Evolutionary conservation across 1,140 invertebrate species (phyloP).

Genomic region (Drosophila setifemur): DNA sequence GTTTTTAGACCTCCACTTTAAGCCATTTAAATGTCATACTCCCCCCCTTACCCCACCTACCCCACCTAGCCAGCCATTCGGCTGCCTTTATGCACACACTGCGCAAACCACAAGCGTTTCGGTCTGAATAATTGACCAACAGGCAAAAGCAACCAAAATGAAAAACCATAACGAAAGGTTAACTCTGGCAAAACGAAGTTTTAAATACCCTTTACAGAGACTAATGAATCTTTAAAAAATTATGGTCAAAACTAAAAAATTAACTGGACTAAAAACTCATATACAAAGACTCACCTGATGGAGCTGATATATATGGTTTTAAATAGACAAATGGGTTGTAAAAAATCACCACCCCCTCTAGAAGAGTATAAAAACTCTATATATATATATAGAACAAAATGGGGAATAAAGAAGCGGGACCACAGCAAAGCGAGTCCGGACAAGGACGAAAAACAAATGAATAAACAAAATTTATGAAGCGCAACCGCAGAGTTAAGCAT

Average conservation of each 20-base stretch:
- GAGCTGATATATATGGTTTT: too few species aligned
- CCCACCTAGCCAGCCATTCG: background rate
- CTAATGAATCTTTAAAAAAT: too few species aligned
- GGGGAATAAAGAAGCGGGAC: conserved; percentile 37
- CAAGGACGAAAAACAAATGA: conserved; percentile 53
- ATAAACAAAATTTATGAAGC: conserved; percentile 75
- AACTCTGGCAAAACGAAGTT: too few species aligned
- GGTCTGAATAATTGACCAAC: conserved; percentile 77
- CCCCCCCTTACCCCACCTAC: conserved; percentile 5
- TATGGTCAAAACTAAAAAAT: too few species aligned
- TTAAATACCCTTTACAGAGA: too few species aligned
- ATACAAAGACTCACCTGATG: too few species aligned
- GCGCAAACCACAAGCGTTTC: conserved; percentile 61
- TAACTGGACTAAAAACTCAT: too few species aligned
- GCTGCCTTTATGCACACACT: conserved; percentile 14
- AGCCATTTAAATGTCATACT: conserved; percentile 62
- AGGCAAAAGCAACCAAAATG: conserved; percentile 19
- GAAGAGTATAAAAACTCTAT: background rate
- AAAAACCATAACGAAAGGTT: too few species aligned
- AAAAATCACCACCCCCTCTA: too few species aligned
- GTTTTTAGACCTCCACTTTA: conserved; percentile 9
- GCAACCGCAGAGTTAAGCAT: conserved; percentile 64
- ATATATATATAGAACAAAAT: conserved; percentile 1
- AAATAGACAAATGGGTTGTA: too few species aligned
- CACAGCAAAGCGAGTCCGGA: conserved; percentile 58